phyloP scores from a whole-genome alignment of 2,113 vertebrate species.

The Cyprinodon brontotheroides region DNA sequence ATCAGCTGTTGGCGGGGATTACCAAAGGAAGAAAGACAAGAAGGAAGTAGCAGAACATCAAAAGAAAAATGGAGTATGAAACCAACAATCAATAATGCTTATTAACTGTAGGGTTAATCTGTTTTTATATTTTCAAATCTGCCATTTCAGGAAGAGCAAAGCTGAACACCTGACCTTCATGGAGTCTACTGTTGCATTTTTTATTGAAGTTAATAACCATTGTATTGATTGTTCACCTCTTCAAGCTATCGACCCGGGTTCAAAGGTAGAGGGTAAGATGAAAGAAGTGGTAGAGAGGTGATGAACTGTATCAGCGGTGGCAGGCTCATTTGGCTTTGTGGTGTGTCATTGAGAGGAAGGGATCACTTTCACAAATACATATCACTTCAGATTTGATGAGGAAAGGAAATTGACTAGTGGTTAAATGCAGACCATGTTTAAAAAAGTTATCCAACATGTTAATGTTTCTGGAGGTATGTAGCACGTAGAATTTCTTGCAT shows the following conservation, averaged over 20 bases:
- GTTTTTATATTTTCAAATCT: constrained; percentile 49
- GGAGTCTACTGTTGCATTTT: constrained; percentile 1
- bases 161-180: constrained; percentile 30
- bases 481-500: not conserved
- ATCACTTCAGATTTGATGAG: constrained; percentile 32
- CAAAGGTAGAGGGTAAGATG: constrained; percentile 57
- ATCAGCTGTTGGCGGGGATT: constrained; percentile 31
- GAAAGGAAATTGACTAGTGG: constrained; percentile 42
- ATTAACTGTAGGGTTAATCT: constrained; percentile 32
- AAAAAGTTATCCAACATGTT: not conserved
- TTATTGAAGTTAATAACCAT: constrained; percentile 24
- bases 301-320: constrained; percentile 16
- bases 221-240: constrained; percentile 65
- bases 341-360: constrained; percentile 38
- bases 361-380: constrained; percentile 51
- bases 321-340: constrained; percentile 32
- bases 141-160: constrained; percentile 52
- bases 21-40: constrained; percentile 5
- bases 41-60: constrained; percentile 16
- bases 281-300: constrained; percentile 17
- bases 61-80: constrained; percentile 34
- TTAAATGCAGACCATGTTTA: constrained; percentile 25
- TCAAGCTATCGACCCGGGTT: constrained; percentile 59
- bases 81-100: constrained; percentile 36
- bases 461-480: not conserved